Conservation (phyloP, 2,888 invertebrate species). For the Melanophora roralis region DNA sequence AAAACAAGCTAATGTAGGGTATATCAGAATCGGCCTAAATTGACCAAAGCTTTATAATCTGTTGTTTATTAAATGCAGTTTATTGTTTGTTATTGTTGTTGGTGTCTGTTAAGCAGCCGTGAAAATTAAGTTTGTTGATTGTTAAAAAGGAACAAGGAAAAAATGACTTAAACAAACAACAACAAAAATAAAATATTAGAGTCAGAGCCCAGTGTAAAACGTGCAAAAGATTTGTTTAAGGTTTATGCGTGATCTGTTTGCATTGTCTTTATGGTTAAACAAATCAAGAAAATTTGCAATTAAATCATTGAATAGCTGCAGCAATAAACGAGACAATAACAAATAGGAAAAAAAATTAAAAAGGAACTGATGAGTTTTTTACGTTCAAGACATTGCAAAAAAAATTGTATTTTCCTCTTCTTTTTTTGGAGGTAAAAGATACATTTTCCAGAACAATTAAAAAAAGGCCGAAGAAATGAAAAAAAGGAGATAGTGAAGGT, state of each 20-base stretch:
- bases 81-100: conserved; percentile 20
- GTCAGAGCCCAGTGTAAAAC: conserved; percentile 59
- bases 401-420: not conserved
- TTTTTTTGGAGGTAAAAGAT: not conserved
- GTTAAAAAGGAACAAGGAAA: conserved; percentile 2
- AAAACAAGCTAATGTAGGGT: no score
- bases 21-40: no score
- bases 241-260: conserved; percentile 62
- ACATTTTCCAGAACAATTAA: not conserved
- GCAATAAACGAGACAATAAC: not conserved
- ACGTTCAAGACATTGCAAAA: not conserved
- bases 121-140: conserved; percentile 55
- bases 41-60: no score
- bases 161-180: not conserved
- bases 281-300: conserved; percentile 63
- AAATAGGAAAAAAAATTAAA: not conserved
- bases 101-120: conserved; percentile 50
- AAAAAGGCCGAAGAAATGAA: no score
- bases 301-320: conserved; percentile 56
- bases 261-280: conserved; percentile 57
- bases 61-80: not conserved
- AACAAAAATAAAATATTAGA: conserved; percentile 39
- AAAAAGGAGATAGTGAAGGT: no score
- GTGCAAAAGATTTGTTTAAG: conserved; percentile 62
- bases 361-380: conserved; percentile 13